Evolutionary conservation across 2,888 invertebrate genomes (phyloP).

Genomic region (Rutpela maculata): DNA sequence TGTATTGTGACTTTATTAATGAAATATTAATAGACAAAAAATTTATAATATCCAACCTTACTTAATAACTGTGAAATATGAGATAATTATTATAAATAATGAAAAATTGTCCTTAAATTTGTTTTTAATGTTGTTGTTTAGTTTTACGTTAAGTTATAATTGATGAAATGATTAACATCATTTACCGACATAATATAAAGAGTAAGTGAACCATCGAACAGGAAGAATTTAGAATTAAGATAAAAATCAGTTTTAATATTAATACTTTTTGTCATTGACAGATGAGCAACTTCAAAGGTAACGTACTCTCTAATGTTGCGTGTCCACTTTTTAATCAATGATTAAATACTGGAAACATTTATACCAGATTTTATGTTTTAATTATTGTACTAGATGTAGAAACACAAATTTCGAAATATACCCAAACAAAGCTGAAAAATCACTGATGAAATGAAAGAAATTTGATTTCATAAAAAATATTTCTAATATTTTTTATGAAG

Average conservation of each 20-base stretch:
- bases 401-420: too few species aligned
- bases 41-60: neutral
- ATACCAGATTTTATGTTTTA: too few species aligned
- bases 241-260: neutral
- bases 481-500: too few species aligned
- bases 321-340: too few species aligned
- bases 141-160: neutral
- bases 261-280: neutral
- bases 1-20: neutral
- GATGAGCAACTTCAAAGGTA: neutral
- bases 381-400: too few species aligned
- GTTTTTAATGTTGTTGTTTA: neutral
- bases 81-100: slow-evolving; percentile 1
- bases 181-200: neutral
- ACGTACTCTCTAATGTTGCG: neutral
- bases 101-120: neutral
- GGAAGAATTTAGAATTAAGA: neutral
- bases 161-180: neutral
- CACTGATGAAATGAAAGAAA: too few species aligned
- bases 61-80: slow-evolving; percentile 10
- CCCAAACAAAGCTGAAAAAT: too few species aligned
- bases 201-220: neutral
- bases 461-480: too few species aligned
- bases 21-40: neutral
- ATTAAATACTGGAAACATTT: too few species aligned